Percentiles rank a stretch among this genome's conserved stretches.
Conservation (phyloP, 2,797 vertebrate species). For the Ciconia nigra region DNA sequence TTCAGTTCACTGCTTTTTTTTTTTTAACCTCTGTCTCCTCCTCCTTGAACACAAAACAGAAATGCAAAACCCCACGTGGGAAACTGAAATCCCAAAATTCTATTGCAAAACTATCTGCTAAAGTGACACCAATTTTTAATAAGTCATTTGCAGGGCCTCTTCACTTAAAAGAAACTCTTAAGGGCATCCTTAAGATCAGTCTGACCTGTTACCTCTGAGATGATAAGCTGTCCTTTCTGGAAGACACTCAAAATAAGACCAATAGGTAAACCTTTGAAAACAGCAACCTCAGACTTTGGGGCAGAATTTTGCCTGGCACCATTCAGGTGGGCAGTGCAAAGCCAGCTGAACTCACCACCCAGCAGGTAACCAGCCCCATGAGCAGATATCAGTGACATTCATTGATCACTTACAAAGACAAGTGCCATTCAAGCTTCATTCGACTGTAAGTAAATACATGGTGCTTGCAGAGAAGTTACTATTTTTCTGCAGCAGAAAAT, state of each 20-base stretch:
- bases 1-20: not conserved
- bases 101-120: not conserved
- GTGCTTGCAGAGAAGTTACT: not conserved
- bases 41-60: not conserved
- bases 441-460: not conserved
- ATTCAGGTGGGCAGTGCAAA: not conserved
- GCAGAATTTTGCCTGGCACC: not conserved
- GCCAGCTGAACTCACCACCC: not conserved
- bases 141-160: not conserved
- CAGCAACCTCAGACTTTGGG: not conserved
- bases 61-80: not conserved
- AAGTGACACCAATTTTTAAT: not conserved
- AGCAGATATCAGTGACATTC: not conserved
- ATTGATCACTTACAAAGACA: not conserved
- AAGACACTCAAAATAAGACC: not conserved
- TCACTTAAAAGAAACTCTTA: not conserved
- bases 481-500: not conserved
- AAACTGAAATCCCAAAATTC: not conserved
- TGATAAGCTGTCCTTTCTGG: not conserved
- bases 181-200: not conserved
- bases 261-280: not conserved
- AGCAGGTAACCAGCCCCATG: rapidly evolving
- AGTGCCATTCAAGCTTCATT: not conserved
- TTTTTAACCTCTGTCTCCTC: not conserved
- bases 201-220: not conserved